Percentiles rank a stretch among this genome's conserved stretches.
Conservation (phyloP, 2,888 invertebrate genomes). For the Cheilosia impressa region DNA sequence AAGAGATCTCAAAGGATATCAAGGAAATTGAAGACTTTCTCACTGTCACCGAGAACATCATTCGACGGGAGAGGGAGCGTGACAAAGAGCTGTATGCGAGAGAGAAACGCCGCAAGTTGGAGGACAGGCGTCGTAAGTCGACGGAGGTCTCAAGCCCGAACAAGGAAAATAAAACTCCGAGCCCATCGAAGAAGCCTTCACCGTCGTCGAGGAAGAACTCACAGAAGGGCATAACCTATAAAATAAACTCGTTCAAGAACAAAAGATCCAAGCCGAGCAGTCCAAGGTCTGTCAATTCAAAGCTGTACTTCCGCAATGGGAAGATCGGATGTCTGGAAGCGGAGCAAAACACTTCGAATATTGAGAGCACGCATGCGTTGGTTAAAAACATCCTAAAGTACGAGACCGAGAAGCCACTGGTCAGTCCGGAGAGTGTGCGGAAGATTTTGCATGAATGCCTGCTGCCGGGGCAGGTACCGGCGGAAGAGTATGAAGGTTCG, state of each 20-base stretch:
- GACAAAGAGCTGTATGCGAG: conserved; percentile 78
- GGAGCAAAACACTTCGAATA: conserved; percentile 81
- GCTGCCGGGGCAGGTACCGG: conserved; percentile 76
- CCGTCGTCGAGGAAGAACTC: conserved; percentile 74
- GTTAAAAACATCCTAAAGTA: conserved; percentile 83
- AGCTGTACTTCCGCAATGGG: conserved; percentile 83
- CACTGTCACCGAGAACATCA: conserved; percentile 82
- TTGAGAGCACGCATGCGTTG: conserved; percentile 83
- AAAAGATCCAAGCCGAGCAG: conserved; percentile 77
- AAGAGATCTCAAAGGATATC: conserved; percentile 83
- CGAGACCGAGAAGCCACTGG: conserved; percentile 82
- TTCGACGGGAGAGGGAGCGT: conserved; percentile 80
- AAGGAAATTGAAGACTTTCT: conserved; percentile 83
- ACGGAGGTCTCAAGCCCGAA: conserved; percentile 76
- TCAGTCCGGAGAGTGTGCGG: conserved; percentile 82
- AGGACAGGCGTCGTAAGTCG: conserved; percentile 64
- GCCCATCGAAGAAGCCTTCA: conserved; percentile 77
- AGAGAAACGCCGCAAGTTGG: conserved; percentile 75
- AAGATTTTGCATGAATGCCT: conserved; percentile 78
- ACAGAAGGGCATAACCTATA: conserved; percentile 79
- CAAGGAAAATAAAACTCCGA: conserved; percentile 82
- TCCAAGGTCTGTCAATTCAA: conserved; percentile 81
- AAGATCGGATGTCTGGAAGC: conserved; percentile 83
- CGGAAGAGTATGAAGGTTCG: conserved; percentile 77
- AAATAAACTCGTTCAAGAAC: conserved; percentile 82